Evolutionary conservation across 2,797 vertebrate species (phyloP).

Genomic region (Prunella strophiata): DNA sequence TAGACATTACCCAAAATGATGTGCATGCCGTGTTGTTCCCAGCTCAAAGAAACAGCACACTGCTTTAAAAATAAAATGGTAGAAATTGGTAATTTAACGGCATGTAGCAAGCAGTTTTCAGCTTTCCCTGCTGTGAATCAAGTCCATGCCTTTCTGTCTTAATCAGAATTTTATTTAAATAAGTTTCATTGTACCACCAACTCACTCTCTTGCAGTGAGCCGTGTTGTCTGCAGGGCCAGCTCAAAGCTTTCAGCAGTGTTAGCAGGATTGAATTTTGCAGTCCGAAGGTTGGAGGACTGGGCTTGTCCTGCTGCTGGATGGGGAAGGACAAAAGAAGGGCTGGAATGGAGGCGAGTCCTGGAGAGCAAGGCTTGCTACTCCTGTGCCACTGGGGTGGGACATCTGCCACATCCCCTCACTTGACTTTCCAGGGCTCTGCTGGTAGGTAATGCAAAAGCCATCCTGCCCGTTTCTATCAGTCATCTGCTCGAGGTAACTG

Average conservation of each 20-base stretch:
- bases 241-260: constrained; percentile 21
- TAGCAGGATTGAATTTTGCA: background rate
- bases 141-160: constrained; percentile 35
- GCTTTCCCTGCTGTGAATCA: constrained; percentile 58
- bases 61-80: constrained; percentile 46
- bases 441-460: constrained; percentile 18
- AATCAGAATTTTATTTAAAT: constrained; percentile 74
- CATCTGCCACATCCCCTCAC: constrained; percentile 43
- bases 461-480: background rate
- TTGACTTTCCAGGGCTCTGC: constrained; percentile 32
- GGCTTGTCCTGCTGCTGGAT: background rate
- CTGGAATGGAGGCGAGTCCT: constrained; percentile 32
- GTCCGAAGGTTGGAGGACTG: background rate
- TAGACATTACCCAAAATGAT: constrained; percentile 27
- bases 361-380: constrained; percentile 21
- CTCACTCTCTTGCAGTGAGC: constrained; percentile 32
- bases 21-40: background rate
- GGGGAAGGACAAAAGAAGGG: constrained; percentile 39
- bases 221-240: background rate
- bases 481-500: constrained; percentile 24
- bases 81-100: constrained; percentile 54
- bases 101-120: constrained; percentile 58
- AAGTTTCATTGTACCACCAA: constrained; percentile 45
- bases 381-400: background rate
- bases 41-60: constrained; percentile 16